These are phyloP conservation scores for Caenorhabditis latens DNA, from an alignment of 1,140 invertebrate genomes.

Conservation along the genomic window DNA sequence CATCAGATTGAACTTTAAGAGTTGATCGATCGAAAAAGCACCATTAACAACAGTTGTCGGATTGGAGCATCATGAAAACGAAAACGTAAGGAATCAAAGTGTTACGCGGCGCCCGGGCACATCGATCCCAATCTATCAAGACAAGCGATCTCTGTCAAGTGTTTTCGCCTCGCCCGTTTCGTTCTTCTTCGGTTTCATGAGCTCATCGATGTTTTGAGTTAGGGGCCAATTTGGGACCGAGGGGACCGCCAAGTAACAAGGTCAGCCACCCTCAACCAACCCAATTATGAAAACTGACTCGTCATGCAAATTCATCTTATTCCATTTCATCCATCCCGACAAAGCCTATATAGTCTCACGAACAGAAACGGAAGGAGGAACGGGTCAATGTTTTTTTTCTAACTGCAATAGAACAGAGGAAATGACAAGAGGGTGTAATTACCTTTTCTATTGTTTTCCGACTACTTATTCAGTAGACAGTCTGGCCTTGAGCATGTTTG, in stretches of 20 bases:
- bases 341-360: not conserved
- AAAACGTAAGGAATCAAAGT: not conserved
- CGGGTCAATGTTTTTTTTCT: conserved; percentile 2
- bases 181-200: not conserved
- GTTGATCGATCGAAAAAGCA: conserved; percentile 7
- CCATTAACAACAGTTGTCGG: not conserved
- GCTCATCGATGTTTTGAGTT: not conserved
- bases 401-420: not conserved
- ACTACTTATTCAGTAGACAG: not conserved
- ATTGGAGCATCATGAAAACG: not conserved
- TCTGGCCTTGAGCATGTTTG: not conserved
- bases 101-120: not conserved
- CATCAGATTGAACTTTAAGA: conserved; percentile 14
- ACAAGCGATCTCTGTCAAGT: conserved; percentile 25
- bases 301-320: not conserved
- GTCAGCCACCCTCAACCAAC: conserved; percentile 25
- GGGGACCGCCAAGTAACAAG: conserved; percentile 38
- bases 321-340: not conserved
- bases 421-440: conserved; percentile 11
- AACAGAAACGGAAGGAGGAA: not conserved
- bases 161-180: not conserved
- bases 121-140: not conserved
- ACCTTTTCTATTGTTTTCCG: conserved; percentile 18
- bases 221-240: conserved; percentile 4
- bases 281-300: conserved; percentile 26